Conservation (phyloP, 2,113 vertebrate genomes). For the Colius striatus region DNA sequence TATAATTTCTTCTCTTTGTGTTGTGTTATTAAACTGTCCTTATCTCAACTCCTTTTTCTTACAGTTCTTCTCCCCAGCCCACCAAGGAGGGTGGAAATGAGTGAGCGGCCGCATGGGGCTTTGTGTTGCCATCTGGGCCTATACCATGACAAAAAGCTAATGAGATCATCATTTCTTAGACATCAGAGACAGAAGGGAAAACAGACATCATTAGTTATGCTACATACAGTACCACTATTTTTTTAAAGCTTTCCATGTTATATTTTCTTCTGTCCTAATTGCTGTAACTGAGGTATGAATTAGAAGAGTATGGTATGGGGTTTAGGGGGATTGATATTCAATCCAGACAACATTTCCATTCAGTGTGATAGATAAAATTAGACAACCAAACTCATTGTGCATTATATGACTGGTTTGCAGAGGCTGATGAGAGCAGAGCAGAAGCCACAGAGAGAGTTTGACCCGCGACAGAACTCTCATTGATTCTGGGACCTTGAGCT, state of each 20-base stretch:
- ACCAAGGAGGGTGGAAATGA: too few relatives aligned
- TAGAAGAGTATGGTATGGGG: rapidly evolving
- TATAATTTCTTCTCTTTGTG: too few relatives aligned
- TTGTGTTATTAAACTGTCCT: too few relatives aligned
- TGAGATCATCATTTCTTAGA: conserved; percentile 9
- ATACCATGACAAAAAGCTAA: not conserved
- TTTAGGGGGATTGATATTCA: not conserved
- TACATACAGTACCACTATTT: not conserved
- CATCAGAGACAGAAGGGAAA: not conserved
- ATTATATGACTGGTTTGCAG: not conserved
- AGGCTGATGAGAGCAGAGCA: not conserved
- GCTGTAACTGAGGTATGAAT: not conserved
- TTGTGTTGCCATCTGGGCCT: too few relatives aligned
- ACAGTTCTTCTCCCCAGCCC: too few relatives aligned
- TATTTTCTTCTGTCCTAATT: not conserved
- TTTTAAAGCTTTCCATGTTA: not conserved
- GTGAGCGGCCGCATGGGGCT: too few relatives aligned
- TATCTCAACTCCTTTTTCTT: too few relatives aligned
- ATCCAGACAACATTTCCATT: not conserved
- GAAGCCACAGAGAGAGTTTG: not conserved
- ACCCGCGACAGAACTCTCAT: not conserved
- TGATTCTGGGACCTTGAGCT: not conserved
- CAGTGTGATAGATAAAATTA: not conserved
- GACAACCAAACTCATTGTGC: not conserved
- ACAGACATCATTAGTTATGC: not conserved